A percentile compares a stretch with the other conserved stretches of the same genome.
phyloP scores from a whole-genome alignment of 92 coral and sea anemone genomes.

The Palythoa grandis region DNA sequence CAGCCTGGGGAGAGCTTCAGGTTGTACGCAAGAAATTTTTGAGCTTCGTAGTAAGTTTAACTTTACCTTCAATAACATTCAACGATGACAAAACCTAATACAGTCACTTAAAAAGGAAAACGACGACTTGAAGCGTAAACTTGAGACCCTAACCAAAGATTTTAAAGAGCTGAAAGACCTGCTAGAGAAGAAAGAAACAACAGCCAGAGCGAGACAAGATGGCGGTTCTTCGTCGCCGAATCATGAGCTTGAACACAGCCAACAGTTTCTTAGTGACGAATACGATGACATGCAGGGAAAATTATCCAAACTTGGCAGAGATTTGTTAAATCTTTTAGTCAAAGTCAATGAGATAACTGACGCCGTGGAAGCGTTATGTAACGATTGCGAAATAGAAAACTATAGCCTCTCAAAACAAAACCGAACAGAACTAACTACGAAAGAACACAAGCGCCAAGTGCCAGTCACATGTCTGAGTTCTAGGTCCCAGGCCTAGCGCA shows the following conservation, averaged over 20 bases:
- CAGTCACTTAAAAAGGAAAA: constrained; percentile 1
- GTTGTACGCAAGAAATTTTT: no score
- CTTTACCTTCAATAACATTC: not conserved
- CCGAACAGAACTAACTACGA: no score
- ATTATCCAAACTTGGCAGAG: not conserved
- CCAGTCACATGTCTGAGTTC: no score
- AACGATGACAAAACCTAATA: not conserved
- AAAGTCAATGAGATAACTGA: not conserved
- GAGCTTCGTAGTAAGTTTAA: no score
- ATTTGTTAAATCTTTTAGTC: not conserved
- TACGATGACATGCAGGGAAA: not conserved
- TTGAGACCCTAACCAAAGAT: not conserved
- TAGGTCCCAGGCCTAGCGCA: no score
- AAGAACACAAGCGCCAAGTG: no score
- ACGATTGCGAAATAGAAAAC: no score
- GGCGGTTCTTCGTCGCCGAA: no score
- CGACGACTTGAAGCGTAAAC: not conserved
- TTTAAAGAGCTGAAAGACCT: not conserved
- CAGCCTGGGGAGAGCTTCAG: not conserved
- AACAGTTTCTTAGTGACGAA: no score
- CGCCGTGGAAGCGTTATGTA: not conserved
- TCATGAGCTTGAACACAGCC: no score
- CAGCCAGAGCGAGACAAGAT: no score
- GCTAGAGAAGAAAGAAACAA: not conserved
- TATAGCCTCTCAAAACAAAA: no score